A percentile compares a stretch with the other conserved stretches of the same genome.
These are phyloP conservation scores for Tor tambroides DNA, from an alignment of 2,113 vertebrate species.

Conservation along the genomic window DNA sequence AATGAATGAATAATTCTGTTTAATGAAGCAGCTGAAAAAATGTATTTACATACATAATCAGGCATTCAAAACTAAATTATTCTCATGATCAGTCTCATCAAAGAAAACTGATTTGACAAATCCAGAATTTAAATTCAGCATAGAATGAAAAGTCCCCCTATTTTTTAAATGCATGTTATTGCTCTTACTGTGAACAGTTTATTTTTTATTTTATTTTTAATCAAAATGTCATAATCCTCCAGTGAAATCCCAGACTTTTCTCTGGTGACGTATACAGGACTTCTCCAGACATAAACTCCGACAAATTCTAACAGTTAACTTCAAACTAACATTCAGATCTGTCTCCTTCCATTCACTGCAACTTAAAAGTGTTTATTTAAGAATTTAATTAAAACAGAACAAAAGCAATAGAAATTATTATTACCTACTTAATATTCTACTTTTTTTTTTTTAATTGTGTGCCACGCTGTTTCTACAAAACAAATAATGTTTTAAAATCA, in stretches of 20 bases:
- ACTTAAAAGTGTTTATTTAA: background rate
- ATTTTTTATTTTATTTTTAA: background rate
- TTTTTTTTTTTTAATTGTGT: background rate
- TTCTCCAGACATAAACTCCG: background rate
- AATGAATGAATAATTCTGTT: background rate
- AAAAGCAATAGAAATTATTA: background rate
- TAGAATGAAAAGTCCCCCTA: background rate
- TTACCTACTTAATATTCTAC: background rate
- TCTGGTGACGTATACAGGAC: background rate
- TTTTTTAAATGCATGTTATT: background rate
- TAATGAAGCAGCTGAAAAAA: background rate
- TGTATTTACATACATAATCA: background rate
- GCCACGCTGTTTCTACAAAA: background rate
- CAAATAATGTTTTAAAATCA: background rate
- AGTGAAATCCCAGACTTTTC: background rate
- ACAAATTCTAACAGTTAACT: background rate
- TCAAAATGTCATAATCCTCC: background rate
- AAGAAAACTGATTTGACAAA: slow-evolving; percentile 4
- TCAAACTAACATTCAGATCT: background rate
- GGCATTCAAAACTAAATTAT: background rate
- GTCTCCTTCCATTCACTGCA: background rate
- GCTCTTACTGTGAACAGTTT: background rate
- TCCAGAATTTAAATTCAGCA: background rate
- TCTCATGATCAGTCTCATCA: background rate
- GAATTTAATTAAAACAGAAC: background rate